These are phyloP conservation scores for Channa argus DNA, from an alignment of 2,113 vertebrate species.

Conservation along the genomic window DNA sequence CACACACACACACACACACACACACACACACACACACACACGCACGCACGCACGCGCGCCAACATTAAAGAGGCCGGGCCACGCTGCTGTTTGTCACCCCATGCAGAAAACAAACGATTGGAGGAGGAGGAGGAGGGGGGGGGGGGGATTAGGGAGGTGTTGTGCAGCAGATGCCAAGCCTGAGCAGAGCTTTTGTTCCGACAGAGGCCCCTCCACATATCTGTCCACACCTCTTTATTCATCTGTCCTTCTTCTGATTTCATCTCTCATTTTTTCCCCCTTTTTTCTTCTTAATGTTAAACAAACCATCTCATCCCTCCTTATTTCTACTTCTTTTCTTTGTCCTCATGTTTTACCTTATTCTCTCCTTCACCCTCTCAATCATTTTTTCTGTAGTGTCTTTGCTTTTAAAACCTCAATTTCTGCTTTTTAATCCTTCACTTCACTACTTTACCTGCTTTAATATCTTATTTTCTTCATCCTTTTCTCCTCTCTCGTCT, in stretches of 20 bases:
- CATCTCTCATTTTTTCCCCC: neutral
- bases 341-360: neutral
- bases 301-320: too few relatives aligned
- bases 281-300: too few relatives aligned
- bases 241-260: neutral
- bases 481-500: neutral
- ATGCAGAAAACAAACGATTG: slow-evolving; percentile 18
- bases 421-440: too few relatives aligned
- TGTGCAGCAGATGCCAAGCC: slow-evolving; percentile 52
- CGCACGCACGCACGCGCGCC: slow-evolving; percentile 2
- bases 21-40: slow-evolving; percentile 16
- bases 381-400: too few relatives aligned
- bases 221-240: neutral
- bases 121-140: neutral
- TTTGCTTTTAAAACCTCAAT: too few relatives aligned
- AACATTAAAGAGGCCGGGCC: neutral
- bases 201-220: neutral
- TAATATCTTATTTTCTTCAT: neutral
- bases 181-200: slow-evolving; percentile 46
- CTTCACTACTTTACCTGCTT: neutral
- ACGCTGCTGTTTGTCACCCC: slow-evolving; percentile 24
- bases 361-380: too few relatives aligned
- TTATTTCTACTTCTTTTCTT: neutral
- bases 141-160: neutral
- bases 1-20: slow-evolving; percentile 18